A percentile compares a stretch with the other conserved stretches of the same genome.
These are phyloP conservation scores for Diprion similis DNA, from an alignment of 1,140 invertebrate species.

Conservation along the genomic window DNA sequence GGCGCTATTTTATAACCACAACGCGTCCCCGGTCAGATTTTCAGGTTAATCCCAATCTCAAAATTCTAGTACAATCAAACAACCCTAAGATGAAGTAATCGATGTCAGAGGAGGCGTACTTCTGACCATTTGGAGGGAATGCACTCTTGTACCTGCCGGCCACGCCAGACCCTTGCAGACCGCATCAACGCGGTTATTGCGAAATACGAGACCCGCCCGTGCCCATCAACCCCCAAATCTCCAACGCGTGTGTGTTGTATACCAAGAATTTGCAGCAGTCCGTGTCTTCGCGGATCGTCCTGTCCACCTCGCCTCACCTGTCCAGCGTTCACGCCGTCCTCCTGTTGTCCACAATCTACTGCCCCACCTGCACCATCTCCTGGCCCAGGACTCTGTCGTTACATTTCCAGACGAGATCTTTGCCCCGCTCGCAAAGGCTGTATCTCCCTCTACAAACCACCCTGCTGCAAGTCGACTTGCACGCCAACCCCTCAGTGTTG, in stretches of 20 bases:
- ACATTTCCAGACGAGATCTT: not conserved
- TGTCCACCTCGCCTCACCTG: not conserved
- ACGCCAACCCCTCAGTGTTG: not conserved
- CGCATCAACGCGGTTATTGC: not conserved
- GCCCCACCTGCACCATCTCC: not conserved
- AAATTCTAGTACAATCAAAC: too few relatives aligned
- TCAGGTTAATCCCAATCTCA: too few relatives aligned
- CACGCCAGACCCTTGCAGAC: not conserved
- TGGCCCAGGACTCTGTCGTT: not conserved
- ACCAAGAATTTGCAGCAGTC: not conserved
- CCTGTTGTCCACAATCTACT: too few relatives aligned
- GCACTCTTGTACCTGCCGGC: not conserved
- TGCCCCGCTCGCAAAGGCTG: not conserved
- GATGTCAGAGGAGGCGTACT: not conserved
- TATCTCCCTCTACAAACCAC: not conserved
- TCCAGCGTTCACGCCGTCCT: not conserved
- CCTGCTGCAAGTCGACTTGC: not conserved
- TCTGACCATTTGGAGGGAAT: not conserved
- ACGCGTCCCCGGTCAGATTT: too few relatives aligned
- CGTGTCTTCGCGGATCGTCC: not conserved
- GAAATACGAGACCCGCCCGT: not conserved
- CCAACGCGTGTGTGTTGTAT: not conserved
- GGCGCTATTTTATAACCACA: too few relatives aligned
- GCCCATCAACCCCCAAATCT: not conserved
- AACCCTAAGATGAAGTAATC: not conserved